phyloP scores from a whole-genome alignment of 2,888 invertebrate genomes.

The Drosophila neoperkinsi region DNA sequence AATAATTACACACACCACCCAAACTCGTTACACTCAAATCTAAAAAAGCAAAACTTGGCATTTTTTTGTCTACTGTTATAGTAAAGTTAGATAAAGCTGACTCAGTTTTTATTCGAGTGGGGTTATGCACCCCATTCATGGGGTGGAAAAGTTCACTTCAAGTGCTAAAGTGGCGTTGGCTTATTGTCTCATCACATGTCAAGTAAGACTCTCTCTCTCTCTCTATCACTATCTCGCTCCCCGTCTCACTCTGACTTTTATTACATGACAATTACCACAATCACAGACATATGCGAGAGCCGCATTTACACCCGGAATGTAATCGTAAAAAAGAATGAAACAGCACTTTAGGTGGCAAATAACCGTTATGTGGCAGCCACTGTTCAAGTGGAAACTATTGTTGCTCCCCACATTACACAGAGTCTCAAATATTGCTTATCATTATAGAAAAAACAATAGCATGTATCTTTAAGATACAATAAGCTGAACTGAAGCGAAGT shows the following conservation, averaged over 20 bases:
- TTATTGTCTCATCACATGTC: slow-evolving; percentile 47
- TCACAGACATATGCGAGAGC: slow-evolving; percentile 58
- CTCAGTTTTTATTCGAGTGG: slow-evolving; percentile 18
- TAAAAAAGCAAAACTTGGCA: neutral
- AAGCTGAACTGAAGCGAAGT: neutral
- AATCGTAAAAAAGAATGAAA: slow-evolving; percentile 70
- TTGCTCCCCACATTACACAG: neutral
- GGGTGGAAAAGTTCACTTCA: slow-evolving; percentile 52
- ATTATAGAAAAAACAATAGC: neutral
- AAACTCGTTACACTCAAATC: neutral
- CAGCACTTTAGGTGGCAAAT: slow-evolving; percentile 56
- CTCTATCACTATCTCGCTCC: slow-evolving; percentile 33
- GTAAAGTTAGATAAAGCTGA: slow-evolving; percentile 34
- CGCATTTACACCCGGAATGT: slow-evolving; percentile 44
- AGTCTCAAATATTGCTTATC: slow-evolving; percentile 18
- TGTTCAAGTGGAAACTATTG: slow-evolving; percentile 19
- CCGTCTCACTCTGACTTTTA: slow-evolving; percentile 55
- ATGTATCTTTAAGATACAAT: neutral
- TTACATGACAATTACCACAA: slow-evolving; percentile 77
- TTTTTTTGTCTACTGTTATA: neutral
- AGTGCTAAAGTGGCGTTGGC: slow-evolving; percentile 35
- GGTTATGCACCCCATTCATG: slow-evolving; percentile 9
- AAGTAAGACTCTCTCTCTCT: slow-evolving; percentile 17
- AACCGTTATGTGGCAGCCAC: slow-evolving; percentile 49
- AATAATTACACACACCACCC: slow-evolving; percentile 53